phyloP scores from a whole-genome alignment of 2,797 vertebrate genomes.

The Lophotriccus pileatus region DNA sequence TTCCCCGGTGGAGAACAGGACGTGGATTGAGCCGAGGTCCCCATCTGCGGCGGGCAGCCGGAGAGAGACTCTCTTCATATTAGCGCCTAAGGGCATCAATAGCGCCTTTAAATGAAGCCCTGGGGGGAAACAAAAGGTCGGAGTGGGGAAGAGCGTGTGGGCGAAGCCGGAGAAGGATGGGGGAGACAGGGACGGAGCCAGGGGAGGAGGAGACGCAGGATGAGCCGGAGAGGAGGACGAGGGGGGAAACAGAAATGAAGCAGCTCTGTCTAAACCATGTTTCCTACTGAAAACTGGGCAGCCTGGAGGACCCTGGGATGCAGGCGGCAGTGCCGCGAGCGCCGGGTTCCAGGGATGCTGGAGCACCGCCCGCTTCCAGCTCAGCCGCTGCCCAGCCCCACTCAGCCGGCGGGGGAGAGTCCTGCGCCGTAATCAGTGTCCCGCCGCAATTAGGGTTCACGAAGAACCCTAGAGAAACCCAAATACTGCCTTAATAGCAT shows the following conservation, averaged over 20 bases:
- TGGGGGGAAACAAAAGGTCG: conserved; percentile 28
- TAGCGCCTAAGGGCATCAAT: conserved; percentile 8
- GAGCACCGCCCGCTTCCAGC: neutral
- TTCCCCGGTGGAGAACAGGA: conserved; percentile 65
- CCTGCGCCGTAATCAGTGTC: neutral
- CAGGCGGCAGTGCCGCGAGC: neutral
- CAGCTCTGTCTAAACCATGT: neutral
- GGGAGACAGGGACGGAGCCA: neutral
- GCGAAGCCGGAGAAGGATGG: neutral
- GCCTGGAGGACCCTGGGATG: neutral
- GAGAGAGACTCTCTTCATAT: conserved; percentile 61
- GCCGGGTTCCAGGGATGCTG: neutral
- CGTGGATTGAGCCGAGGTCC: conserved; percentile 65
- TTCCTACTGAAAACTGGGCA: neutral
- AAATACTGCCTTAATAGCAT: neutral
- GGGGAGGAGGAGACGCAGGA: neutral
- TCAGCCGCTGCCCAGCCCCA: neutral
- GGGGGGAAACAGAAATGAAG: neutral
- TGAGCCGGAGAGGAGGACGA: no score
- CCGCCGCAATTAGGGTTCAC: neutral
- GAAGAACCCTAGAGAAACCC: neutral
- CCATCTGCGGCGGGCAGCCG: conserved; percentile 58
- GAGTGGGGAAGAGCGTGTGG: neutral
- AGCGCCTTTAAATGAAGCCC: conserved; percentile 24
- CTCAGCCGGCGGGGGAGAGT: neutral